phyloP scores from a whole-genome alignment of 2,797 vertebrate genomes.

The Acrossocheilus wenchowensis region DNA sequence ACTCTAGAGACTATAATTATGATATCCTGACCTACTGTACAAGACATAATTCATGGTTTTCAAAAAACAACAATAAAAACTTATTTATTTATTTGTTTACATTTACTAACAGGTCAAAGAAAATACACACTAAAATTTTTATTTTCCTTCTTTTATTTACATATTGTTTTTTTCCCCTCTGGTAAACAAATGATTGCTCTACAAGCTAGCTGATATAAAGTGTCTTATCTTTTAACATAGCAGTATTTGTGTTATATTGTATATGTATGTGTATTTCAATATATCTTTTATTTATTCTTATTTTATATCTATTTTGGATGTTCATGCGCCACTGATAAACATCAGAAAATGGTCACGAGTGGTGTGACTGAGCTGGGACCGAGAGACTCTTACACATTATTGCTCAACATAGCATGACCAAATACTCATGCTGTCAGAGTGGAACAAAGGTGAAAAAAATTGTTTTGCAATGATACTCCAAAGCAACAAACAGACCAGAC shows the following conservation, averaged over 20 bases:
- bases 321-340: background rate
- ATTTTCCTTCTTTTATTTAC: background rate
- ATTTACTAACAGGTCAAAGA: background rate
- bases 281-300: background rate
- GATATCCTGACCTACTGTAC: background rate
- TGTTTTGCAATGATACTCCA: constrained; percentile 63
- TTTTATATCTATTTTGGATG: no score
- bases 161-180: background rate
- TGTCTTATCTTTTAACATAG: background rate
- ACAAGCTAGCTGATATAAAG: background rate
- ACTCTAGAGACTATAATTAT: background rate
- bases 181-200: background rate
- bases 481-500: constrained; percentile 37
- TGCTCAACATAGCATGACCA: constrained; percentile 52
- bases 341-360: background rate
- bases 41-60: background rate
- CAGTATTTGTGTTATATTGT: background rate
- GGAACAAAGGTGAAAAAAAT: constrained; percentile 73
- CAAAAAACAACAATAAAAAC: background rate
- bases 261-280: background rate
- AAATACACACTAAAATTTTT: background rate
- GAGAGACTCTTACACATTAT: constrained; percentile 6
- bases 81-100: background rate
- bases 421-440: constrained; percentile 51
- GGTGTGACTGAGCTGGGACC: background rate